phyloP scores from a whole-genome alignment of 2,888 invertebrate species.

The Cheilosia variabilis region DNA sequence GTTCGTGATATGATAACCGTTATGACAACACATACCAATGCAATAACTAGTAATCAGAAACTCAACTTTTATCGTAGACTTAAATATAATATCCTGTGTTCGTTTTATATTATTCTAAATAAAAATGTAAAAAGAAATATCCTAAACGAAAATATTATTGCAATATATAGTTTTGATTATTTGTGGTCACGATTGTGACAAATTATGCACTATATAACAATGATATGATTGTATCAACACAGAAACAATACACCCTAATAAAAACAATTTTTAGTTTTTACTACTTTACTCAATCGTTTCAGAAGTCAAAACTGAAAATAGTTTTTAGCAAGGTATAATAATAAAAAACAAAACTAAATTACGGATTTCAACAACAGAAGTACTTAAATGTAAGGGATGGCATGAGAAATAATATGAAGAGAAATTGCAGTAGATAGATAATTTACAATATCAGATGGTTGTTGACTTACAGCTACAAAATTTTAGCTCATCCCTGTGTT shows the following conservation, averaged over 20 bases:
- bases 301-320: no score
- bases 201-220: slow-evolving; percentile 68
- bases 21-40: background rate
- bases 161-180: slow-evolving; percentile 36
- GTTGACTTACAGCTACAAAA: slow-evolving; percentile 54
- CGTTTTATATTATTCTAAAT: no score
- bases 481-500: slow-evolving; percentile 49
- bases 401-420: background rate
- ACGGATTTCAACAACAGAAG: slow-evolving; percentile 38
- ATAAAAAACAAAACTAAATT: no score
- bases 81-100: no score
- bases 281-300: no score
- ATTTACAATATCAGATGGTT: slow-evolving; percentile 33
- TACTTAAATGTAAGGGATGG: slow-evolving; percentile 5
- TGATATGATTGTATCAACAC: slow-evolving; percentile 69
- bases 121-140: no score
- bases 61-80: no score
- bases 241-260: slow-evolving; percentile 16
- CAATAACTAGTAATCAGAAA: no score
- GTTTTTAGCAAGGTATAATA: no score
- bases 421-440: slow-evolving; percentile 15
- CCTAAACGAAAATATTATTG: slow-evolving; percentile 30
- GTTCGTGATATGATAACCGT: no score
- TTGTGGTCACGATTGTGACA: slow-evolving; percentile 7
- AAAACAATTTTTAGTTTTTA: background rate